phyloP scores from a whole-genome alignment of 1,140 invertebrate species.

The Hesperophylax magnus region DNA sequence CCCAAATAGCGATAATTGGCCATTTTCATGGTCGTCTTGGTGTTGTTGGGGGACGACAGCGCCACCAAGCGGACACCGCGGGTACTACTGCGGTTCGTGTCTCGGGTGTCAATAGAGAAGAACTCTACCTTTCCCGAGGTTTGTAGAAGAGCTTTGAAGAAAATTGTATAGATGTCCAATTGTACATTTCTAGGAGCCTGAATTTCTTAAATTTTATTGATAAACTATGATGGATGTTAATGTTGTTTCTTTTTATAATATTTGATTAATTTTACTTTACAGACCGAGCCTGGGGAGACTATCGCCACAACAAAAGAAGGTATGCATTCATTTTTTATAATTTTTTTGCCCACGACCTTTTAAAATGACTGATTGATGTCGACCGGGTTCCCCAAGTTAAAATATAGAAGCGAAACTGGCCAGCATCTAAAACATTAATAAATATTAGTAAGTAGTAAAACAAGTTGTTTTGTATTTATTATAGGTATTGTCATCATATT shows the following conservation, averaged over 20 bases:
- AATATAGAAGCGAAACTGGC: no score
- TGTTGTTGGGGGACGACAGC: slow-evolving; percentile 53
- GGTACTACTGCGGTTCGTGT: slow-evolving; percentile 55
- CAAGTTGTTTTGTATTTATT: no score
- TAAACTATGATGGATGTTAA: not conserved
- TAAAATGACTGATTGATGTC: no score
- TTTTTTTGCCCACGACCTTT: no score
- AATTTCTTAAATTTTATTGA: not conserved
- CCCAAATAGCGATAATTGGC: slow-evolving; percentile 37
- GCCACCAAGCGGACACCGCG: slow-evolving; percentile 53
- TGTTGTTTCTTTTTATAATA: not conserved
- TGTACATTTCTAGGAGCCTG: not conserved
- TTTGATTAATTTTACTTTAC: slow-evolving; percentile 56
- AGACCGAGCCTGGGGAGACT: slow-evolving; percentile 69
- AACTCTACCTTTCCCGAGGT: slow-evolving; percentile 41
- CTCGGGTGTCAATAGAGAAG: slow-evolving; percentile 55
- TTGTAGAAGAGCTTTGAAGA: not conserved
- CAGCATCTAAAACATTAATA: no score
- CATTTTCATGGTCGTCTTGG: slow-evolving; percentile 58
- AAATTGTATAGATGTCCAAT: slow-evolving; percentile 23
- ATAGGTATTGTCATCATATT: no score
- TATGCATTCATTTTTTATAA: slow-evolving; percentile 51
- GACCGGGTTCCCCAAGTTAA: no score
- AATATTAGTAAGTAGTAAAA: no score
- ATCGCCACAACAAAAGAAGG: slow-evolving; percentile 72